phyloP scores from a whole-genome alignment of 2,797 vertebrate species.

The Manis javanica region DNA sequence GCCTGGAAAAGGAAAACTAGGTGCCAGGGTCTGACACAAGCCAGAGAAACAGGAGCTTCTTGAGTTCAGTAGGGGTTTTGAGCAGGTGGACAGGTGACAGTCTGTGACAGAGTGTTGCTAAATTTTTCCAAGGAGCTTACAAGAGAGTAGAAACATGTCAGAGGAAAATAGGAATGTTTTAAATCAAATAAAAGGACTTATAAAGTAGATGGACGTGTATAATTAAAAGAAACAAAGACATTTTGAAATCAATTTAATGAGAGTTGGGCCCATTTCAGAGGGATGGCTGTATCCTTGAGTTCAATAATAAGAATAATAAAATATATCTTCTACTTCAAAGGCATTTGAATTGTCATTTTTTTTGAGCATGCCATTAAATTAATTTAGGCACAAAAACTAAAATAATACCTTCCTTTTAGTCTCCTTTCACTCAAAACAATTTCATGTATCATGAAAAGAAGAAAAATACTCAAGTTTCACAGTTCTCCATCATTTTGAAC shows the following conservation, averaged over 20 bases:
- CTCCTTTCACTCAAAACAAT: constrained; percentile 9
- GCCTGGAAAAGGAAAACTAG: not conserved
- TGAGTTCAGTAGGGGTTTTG: not conserved
- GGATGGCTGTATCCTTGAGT: not conserved
- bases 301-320: not conserved
- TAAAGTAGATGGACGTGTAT: not conserved
- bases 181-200: constrained; percentile 24
- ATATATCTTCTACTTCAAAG: constrained; percentile 1
- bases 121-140: constrained; percentile 26
- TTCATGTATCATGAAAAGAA: not conserved
- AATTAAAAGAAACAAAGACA: constrained; percentile 58
- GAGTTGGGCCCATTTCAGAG: not conserved
- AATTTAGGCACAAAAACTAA: not conserved
- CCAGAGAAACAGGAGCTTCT: not conserved
- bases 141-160: constrained; percentile 36
- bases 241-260: constrained; percentile 48
- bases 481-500: not conserved
- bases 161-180: not conserved
- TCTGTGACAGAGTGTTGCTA: not conserved
- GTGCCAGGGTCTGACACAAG: not conserved
- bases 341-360: constrained; percentile 22
- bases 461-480: not conserved
- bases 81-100: not conserved
- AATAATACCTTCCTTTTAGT: not conserved
- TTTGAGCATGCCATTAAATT: constrained; percentile 9